These are phyloP conservation scores for Frankliniella intonsa DNA, from an alignment of 2,888 invertebrate species.

Conservation along the genomic window DNA sequence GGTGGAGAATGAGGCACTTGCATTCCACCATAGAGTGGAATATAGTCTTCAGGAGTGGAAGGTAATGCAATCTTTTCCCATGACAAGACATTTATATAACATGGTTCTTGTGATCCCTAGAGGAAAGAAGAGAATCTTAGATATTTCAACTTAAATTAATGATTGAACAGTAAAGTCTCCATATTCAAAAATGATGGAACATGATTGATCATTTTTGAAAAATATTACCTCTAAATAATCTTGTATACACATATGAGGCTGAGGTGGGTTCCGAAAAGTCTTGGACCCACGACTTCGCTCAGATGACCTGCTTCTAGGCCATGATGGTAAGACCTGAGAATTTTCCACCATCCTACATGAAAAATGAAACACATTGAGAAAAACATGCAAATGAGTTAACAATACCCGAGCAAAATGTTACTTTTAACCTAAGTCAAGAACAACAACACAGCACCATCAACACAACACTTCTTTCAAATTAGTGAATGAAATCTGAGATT, in stretches of 20 bases:
- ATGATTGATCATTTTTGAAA: not conserved
- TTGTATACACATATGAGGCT: slow-evolving; percentile 65
- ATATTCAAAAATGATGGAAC: not conserved
- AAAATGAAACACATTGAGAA: not conserved
- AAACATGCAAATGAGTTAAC: not conserved
- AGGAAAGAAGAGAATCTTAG: slow-evolving; percentile 25
- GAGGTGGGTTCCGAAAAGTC: slow-evolving; percentile 56
- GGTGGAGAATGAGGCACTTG: slow-evolving; percentile 57
- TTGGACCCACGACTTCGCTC: not conserved
- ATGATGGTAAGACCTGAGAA: not conserved
- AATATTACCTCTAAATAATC: slow-evolving; percentile 49
- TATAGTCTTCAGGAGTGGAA: slow-evolving; percentile 59
- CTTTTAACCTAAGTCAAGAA: not conserved
- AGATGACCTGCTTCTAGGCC: not conserved
- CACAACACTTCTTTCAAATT: too few relatives aligned
- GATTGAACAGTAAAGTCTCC: not conserved
- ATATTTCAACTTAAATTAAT: not conserved
- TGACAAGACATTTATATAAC: slow-evolving; percentile 61
- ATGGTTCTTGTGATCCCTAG: slow-evolving; percentile 44
- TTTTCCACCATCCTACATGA: slow-evolving; percentile 4
- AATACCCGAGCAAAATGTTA: not conserved
- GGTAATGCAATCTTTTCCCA: slow-evolving; percentile 69
- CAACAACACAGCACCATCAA: too few relatives aligned
- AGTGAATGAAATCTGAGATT: too few relatives aligned
- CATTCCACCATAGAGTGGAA: slow-evolving; percentile 69